A percentile compares a stretch with the other conserved stretches of the same genome.
These are phyloP conservation scores for Actinostola sp. DNA, from an alignment of 92 coral and sea anemone species.

Conservation along the genomic window DNA sequence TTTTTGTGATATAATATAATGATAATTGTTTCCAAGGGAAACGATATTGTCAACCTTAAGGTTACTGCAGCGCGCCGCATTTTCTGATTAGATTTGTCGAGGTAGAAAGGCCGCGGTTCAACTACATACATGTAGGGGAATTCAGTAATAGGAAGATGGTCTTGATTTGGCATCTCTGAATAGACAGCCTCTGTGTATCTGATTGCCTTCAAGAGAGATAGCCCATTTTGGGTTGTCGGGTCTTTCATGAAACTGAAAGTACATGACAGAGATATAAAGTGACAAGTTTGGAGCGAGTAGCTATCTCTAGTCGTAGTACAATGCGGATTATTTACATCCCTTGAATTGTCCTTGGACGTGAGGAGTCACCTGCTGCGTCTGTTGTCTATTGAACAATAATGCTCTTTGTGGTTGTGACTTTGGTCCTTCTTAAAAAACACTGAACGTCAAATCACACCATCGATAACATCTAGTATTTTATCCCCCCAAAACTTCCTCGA, in stretches of 20 bases:
- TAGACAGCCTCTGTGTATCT: neutral
- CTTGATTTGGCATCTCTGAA: neutral
- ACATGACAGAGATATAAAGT: slow-evolving; percentile 10
- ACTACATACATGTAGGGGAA: slow-evolving; percentile 4
- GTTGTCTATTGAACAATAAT: too few relatives aligned
- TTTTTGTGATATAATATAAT: neutral
- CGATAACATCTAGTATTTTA: neutral
- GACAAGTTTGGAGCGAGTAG: slow-evolving; percentile 1
- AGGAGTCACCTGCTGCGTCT: slow-evolving; percentile 9
- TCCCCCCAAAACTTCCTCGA: slow-evolving; percentile 14
- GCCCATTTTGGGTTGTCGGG: slow-evolving; percentile 1
- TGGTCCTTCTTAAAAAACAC: slow-evolving; percentile 3
- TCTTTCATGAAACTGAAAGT: neutral
- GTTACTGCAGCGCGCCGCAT: neutral
- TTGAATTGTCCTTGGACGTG: neutral
- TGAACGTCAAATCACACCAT: slow-evolving; percentile 4
- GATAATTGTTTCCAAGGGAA: slow-evolving; percentile 8
- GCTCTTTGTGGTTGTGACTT: neutral
- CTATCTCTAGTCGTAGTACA: slow-evolving; percentile 10
- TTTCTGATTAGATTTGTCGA: neutral
- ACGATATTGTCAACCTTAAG: slow-evolving; percentile 16
- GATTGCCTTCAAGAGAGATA: slow-evolving; percentile 27
- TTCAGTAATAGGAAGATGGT: neutral
- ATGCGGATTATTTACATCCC: slow-evolving; percentile 13
- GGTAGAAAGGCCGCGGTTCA: neutral